Evolutionary conservation across 2,888 invertebrate genomes (phyloP), one percentile per base, ranked within the genome.

Genomic region (Drosophila demipolita): DNA sequence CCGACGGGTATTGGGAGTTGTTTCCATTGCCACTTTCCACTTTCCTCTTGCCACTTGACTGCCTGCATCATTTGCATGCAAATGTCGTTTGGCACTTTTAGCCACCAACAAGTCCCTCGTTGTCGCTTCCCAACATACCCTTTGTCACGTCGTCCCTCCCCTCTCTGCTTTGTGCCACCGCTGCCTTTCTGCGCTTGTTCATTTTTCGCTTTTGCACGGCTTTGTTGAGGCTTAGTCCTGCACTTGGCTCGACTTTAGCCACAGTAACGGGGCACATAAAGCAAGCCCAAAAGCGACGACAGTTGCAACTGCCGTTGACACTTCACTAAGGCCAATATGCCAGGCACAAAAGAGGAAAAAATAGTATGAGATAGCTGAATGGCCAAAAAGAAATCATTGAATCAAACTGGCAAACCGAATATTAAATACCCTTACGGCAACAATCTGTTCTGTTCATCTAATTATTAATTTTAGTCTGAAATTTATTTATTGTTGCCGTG

Each of bases 51-150:
- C 62, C 58, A 50, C 63, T 64, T 63, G 61, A 58, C 60, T 78
- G 86, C 66, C 66, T 75, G 80, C 76, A 75, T 85, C 87, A 89
- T 89, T 85, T 85, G 89, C 89, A 85, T 85, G 85, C 89, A 89
- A 85, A 85, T 89, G 89, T 87, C 89, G 85, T 89, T 85, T 85
- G 77, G 80, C 85, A 78, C 82, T 84, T 78, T 81, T 77, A 80
- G 80, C 75, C 70, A 72, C 73, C 73, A 72, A 71, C 71, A 71
- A 71, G 71, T 71, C 53, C 64, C 53, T 11, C 40, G 38, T 40
- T 48, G 53, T 53, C 52, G 52, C 66, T 49, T 26, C 36, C 45
- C 38, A 15, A 23, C 12, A 15, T 7, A 35, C 7, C 40, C 33
- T 17, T 7, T 8, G 12, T 15, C n/a, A 45, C 42, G 26, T 23